Base-by-base conservation (phyloP, 1,140 invertebrate genomes). In the Drosophila suzukii region DNA sequence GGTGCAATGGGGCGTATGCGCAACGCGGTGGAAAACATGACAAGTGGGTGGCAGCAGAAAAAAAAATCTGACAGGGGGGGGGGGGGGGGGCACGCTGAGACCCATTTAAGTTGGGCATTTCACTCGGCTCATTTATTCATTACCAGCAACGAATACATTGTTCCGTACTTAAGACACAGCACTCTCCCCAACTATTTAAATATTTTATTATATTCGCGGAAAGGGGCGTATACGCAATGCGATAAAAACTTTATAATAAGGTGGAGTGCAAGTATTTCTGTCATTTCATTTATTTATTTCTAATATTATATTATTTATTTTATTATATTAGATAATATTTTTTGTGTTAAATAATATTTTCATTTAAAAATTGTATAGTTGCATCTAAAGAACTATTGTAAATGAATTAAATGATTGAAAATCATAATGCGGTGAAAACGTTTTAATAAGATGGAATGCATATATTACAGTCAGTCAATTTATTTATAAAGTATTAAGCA, bases 1-100 rank as follows among this genome's bases (percentile, higher is more conserved):
- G 43, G 53, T 41, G 65, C 51, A 71, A 71, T 58, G 61, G 47
- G 65, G 65, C 61, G 65, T 66, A 68, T 68, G 53, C 65, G 65
- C 65, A 68, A 68, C 32, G 65, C 38, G 12, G 3, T 13, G 5
- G 0, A 27, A 27, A 20, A 36, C n/a, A 20, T 6, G 15, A 51
- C 32, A 36, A 36, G 50, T 51, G 11, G 50, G 32, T 12, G 30
- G 49, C n/a, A 10, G 15, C 8, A 0, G 5, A 11, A 20, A 5
- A 5, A 3, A 27, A 27, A 27, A 49, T n/a, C 39, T 4, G 8
- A 20, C 12, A 46, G 10, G 3, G 43, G 2, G 6, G 30, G 4
- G 30, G 30, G 4, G 44, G 11, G 2, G 43, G 8, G 15, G 43
- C 17, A 10, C 43, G 20, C 5, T 11, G 6, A 20, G 43, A 50